Evolutionary conservation across 2,113 vertebrate species (phyloP), one percentile per base, ranked within the genome.

Genomic region (Megaleporinus macrocephalus): DNA sequence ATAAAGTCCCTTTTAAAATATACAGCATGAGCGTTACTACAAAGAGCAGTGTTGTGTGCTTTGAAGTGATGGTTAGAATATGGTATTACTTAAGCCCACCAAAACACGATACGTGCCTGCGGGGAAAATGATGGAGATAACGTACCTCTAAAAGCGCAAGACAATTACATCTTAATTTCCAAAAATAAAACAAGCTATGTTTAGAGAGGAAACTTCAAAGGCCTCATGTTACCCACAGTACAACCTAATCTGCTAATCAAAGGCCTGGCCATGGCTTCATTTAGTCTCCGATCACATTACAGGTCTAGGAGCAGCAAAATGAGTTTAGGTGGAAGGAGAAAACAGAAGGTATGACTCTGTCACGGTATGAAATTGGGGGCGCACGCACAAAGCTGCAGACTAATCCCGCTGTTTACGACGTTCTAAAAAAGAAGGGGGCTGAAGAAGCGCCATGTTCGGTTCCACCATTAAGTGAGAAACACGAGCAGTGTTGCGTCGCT

Each of bases 171-270:
- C 41, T 55, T 33, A 29, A 30, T 65, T 53, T 68, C 9, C 62
- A 71, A 84, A 84, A 84, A 84, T 80, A 71, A 55, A 76, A 62
- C 53, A 27, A 53, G 72, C 24, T 33, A 66, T 51, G 4, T 62
- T 73, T 51, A 33, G n/a, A 57, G 16, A 47, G 36, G 66, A 68
- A 81, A 77, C 41, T 71, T 79, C 24, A 71, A 59, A 71, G 24
- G 33, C 33, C 15, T 79, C n/a, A 61, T 59, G 66, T 79, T 44
- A 59, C 77, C 47, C 65, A 70, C 55, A 30, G 59, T 30, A 63
- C 78, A 72, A 51, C 30, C 30, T 70, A 57, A 79, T 59, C 51
- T 55, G 29, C 29, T 79, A 79, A 79, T 79, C 51, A 53, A 70
- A 70, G 49, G n/a, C 55, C 33, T 57, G 65, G n/a, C 26, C 62